Evolutionary conservation across 2,113 vertebrate species (phyloP).

Genomic region (Danionella cerebrum): DNA sequence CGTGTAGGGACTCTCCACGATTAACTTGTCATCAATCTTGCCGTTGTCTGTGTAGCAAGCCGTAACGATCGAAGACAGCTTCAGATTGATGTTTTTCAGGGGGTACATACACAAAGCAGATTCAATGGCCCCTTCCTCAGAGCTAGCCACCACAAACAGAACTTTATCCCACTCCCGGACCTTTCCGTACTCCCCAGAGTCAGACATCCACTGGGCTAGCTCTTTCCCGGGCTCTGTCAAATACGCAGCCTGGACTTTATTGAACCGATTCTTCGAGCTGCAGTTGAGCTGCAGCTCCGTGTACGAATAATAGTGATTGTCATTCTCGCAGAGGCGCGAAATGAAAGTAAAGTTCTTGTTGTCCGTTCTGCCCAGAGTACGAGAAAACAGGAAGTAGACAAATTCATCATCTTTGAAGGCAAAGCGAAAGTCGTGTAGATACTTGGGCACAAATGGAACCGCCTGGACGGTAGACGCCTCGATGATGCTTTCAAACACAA

Average conservation of each 20-base stretch:
- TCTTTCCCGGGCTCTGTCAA: conserved; percentile 62
- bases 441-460: conserved; percentile 66
- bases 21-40: conserved; percentile 37
- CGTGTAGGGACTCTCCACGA: conserved; percentile 80
- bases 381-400: conserved; percentile 91
- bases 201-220: conserved; percentile 59
- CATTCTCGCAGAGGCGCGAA: conserved; percentile 79
- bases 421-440: conserved; percentile 70
- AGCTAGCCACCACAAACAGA: conserved; percentile 79
- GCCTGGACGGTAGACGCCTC: conserved; percentile 78
- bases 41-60: conserved; percentile 73
- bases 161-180: conserved; percentile 56
- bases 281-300: conserved; percentile 88
- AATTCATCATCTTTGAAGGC: conserved; percentile 74
- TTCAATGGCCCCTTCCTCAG: conserved; percentile 49
- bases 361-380: conserved; percentile 72
- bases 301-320: conserved; percentile 88
- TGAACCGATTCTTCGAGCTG: conserved; percentile 57
- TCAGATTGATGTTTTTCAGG: conserved; percentile 66
- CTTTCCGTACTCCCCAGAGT: conserved; percentile 31
- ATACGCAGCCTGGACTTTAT: conserved; percentile 74
- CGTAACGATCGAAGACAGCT: conserved; percentile 69
- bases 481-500: conserved; percentile 82
- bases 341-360: conserved; percentile 80
- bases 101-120: conserved; percentile 88